Evolutionary conservation across 2,888 invertebrate genomes (phyloP).

Genomic region (Perithous albicinctus): DNA sequence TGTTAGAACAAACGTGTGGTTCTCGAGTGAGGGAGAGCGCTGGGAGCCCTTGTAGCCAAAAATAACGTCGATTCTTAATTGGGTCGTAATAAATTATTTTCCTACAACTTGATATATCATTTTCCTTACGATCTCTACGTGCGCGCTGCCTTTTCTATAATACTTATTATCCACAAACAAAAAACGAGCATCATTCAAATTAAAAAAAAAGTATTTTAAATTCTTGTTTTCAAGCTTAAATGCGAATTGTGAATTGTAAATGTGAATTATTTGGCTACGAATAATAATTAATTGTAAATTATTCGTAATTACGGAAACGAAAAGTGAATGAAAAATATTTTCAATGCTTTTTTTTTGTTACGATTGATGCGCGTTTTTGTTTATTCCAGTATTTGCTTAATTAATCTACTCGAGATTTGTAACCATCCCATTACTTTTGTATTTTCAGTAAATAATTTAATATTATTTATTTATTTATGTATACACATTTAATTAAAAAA

Average conservation of each 20-base stretch:
- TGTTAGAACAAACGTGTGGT: slow-evolving; percentile 26
- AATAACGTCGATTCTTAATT: slow-evolving; percentile 37
- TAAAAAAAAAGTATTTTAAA: no score
- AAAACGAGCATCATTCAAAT: not conserved
- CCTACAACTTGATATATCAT: not conserved
- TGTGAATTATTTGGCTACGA: no score
- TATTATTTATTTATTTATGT: no score
- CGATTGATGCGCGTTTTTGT: not conserved
- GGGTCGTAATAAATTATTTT: slow-evolving; percentile 24
- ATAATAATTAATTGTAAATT: no score
- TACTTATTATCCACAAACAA: not conserved
- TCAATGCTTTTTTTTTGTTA: not conserved
- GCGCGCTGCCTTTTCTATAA: not conserved
- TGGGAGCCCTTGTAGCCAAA: slow-evolving; percentile 44
- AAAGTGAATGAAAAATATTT: no score
- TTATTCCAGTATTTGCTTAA: not conserved
- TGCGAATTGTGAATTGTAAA: no score
- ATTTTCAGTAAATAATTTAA: not conserved
- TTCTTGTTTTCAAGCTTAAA: no score
- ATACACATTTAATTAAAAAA: not conserved
- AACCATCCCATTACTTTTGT: no score
- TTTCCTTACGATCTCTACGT: not conserved
- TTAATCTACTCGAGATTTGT: no score
- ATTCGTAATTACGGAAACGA: not conserved
- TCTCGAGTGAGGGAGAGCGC: slow-evolving; percentile 3